Percentiles rank a stretch among this genome's conserved stretches.
Evolutionary conservation across 2,888 invertebrate genomes (phyloP).

Genomic region (Cabera pusaria): DNA sequence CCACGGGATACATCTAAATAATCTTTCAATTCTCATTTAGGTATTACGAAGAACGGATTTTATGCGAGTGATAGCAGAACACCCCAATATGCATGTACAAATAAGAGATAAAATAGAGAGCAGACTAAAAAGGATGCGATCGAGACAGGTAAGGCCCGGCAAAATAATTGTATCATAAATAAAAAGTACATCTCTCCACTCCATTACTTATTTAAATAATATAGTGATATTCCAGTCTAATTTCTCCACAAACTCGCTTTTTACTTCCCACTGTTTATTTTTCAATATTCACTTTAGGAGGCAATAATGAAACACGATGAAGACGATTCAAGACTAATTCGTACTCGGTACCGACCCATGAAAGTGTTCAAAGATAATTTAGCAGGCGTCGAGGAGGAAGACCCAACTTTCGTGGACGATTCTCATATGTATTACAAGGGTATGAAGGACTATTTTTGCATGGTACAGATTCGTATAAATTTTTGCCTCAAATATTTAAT

Average conservation of each 20-base stretch:
- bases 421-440: constrained; percentile 75
- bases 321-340: constrained; percentile 68
- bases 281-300: constrained; percentile 49
- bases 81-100: constrained; percentile 51
- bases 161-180: no score
- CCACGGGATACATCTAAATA: no score
- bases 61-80: constrained; percentile 64
- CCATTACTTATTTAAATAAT: constrained; percentile 6
- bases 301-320: constrained; percentile 67
- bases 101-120: constrained; percentile 50
- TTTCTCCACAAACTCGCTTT: constrained; percentile 17
- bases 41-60: constrained; percentile 68
- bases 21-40: constrained; percentile 44
- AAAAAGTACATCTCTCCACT: not conserved
- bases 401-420: constrained; percentile 71
- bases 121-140: constrained; percentile 46
- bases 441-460: constrained; percentile 35
- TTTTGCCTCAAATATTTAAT: constrained; percentile 31
- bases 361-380: constrained; percentile 73
- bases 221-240: constrained; percentile 21
- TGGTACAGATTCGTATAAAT: constrained; percentile 3
- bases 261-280: constrained; percentile 31
- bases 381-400: constrained; percentile 63
- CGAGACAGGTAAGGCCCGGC: constrained; percentile 63
- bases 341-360: constrained; percentile 74